Evolutionary conservation across 2,797 vertebrate species (phyloP), one percentile per base, ranked within the genome.

Genomic region (Falco berigora): DNA sequence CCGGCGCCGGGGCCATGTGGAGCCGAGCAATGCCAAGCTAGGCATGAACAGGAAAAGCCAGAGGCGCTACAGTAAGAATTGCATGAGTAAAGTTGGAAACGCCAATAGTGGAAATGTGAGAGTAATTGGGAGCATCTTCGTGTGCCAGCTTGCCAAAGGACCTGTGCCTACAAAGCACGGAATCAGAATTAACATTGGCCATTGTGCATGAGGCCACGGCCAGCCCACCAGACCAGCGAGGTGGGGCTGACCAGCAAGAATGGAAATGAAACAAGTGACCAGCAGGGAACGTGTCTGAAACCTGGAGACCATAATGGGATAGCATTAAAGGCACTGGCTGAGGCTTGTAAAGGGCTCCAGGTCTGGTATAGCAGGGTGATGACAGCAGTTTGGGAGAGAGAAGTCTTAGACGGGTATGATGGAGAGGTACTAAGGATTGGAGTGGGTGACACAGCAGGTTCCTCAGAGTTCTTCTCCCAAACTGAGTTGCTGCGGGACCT

Each of bases 21-120:
- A 97, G 82, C 97, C 92, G 0, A 90, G 93, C 50, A 42, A 53
- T n/a, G 86, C 96, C 68, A 86, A 98, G 96, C 96, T 96, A 30
- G 73, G 92, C 86, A 7, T 8, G 36, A 94, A 52, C 8, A 71
- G 94, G 92, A 97, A 97, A 86, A 97, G 95, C 46, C 97, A 96
- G 80, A 95, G 95, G 81, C 97, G 49, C 89, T 92, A 97, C 83
- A 96, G 98, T 98, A 98, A 98, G 98, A 89, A 74, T 84, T 96
- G 59, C 9, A 1, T 14, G 42, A 67, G 52, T 42, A 42, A 82
- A 72, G 55, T 72, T 91, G 88, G 44, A 62, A 85, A 86, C 50
- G 16, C 24, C 32, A 3, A 2, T 4, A 58, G 40, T 9, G 36
- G 67, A 77, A 91, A 59, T 4, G 38, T 9, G 53, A 50, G 16